Base-by-base conservation (phyloP, 2,113 vertebrate species). In the Barnardius zonarius region DNA sequence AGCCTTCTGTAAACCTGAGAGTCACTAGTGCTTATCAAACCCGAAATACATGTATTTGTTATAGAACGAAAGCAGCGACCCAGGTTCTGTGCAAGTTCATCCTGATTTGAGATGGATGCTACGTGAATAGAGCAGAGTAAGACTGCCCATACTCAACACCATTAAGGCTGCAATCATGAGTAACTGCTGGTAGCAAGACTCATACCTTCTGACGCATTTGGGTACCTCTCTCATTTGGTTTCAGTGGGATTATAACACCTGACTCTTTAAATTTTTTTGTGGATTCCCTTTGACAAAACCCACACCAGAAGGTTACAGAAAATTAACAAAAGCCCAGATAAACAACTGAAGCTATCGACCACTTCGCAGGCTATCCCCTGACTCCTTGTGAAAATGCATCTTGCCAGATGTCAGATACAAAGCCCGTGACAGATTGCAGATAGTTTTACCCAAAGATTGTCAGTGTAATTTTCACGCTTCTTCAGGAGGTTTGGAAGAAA, bases 371-470 rank as follows among this genome's bases (percentile, higher is more conserved):
- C 30, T 86, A 20, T 72, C 18, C 51, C 15, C 13, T 55, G 25
- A 41, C 52, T 69, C 74, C 30, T 66, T 49, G 41, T 83, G 44
- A 61, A 88, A 76, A 35, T 66, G 22, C 23, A 11, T 68, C 72
- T 72, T 85, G 46, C 31, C 54, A 83, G 51, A 33, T 94, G 63
- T 78, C 66, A 41, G 62, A 31, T 72, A 39, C 19, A 57, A 85
- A 95, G 63, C 63, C 82, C 3, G 0, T 25, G 10, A 69, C 1
- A 1, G 70, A 77, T 27, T 88, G 23, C 44, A 73, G 37, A 64
- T 66, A 80, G 46, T 76, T 94, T 86, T 94, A 74, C 54, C 55
- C 43, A 43, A 88, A 92, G 67, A 48, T 41, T 79, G 22, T 80
- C 64, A 39, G 13, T 83, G 49, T 69, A 37, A 88, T 83, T 92